Evolutionary conservation across 64 coral and sea anemone species (phyloP).

Genomic region (Stylophora pistillata): DNA sequence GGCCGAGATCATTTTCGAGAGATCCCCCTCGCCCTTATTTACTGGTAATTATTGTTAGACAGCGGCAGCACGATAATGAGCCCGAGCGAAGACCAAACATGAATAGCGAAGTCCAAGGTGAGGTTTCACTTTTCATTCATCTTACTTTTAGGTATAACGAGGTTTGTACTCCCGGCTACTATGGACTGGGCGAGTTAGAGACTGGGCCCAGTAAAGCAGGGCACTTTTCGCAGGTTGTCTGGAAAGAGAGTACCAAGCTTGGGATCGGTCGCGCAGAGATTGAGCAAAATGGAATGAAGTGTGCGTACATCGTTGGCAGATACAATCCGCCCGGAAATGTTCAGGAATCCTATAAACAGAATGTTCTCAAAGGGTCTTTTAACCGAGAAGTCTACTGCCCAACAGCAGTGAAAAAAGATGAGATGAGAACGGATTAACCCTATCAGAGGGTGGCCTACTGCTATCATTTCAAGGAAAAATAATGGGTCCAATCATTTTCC

Average conservation of each 20-base stretch:
- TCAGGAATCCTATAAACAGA: background rate
- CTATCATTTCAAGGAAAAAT: too few relatives aligned
- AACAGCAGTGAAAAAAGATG: background rate
- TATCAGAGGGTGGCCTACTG: too few relatives aligned
- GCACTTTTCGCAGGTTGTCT: constrained; percentile 58
- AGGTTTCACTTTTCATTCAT: background rate
- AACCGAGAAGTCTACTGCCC: constrained; percentile 27
- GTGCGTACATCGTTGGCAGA: constrained; percentile 32
- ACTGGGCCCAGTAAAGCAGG: background rate
- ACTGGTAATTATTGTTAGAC: too few relatives aligned
- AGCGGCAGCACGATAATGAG: too few relatives aligned
- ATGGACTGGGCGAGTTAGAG: background rate
- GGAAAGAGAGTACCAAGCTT: constrained; percentile 45
- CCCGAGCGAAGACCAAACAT: too few relatives aligned
- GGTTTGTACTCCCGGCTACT: constrained; percentile 47
- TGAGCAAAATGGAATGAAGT: background rate
- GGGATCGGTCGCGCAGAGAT: constrained; percentile 45
- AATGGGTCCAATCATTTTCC: too few relatives aligned
- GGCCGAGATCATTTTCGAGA: too few relatives aligned
- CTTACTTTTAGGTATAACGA: constrained; percentile 57
- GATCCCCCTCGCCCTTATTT: too few relatives aligned
- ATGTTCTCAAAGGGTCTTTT: constrained; percentile 49
- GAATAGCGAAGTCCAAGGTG: too few relatives aligned
- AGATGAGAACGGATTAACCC: background rate
- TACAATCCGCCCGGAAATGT: constrained; percentile 46